Base-by-base conservation (phyloP, 1,140 invertebrate species). In the Zaprionus tsacasi region DNA sequence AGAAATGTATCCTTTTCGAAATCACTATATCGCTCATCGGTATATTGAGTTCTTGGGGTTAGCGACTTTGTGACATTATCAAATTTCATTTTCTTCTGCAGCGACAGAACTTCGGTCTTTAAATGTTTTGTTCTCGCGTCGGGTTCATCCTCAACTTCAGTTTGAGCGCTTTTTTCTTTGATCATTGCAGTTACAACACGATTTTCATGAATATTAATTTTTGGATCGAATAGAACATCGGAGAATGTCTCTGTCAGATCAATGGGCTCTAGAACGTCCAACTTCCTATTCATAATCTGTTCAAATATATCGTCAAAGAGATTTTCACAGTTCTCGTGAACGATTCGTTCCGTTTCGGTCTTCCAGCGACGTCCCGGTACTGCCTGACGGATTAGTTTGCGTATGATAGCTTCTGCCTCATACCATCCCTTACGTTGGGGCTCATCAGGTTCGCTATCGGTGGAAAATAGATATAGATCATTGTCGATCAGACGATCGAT, bases 281-380 rank as follows among this genome's bases (percentile, higher is more conserved):
- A n/a, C 0, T 70, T 54, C 13, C 27, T 52, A 10, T 81, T 54
- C 0, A 72, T 27, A 15, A 88, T 81, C 0, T 1, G 8, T 0
- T 13, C 15, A 3, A 89, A 82, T 5, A 91, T 21, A 6, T 87
- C 78, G 25, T 81, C 70, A 1, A 92, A 52, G 0, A 92, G 52
- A 65, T 79, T 74, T 6, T 65, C 58, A 17, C 70, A 59, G 40
- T 63, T 83, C 25, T 91, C 82, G 11, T 68, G 17, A 1, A 61
- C 82, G 13, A 91, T 65, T 0, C 82, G 73, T 50, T 92, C 91
- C 0, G 12, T 57, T 57, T 76, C 60, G 0, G 76, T 75, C 25
- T 60, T 79, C 91, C 91, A 92, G 17, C 91, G 91, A 5, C 66
- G 40, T 2, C 90, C 91, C 0, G 90, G 90, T 1, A 92, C 83